Base-by-base conservation (phyloP, 2,888 invertebrate species). In the Notocelia uddmanniana region DNA sequence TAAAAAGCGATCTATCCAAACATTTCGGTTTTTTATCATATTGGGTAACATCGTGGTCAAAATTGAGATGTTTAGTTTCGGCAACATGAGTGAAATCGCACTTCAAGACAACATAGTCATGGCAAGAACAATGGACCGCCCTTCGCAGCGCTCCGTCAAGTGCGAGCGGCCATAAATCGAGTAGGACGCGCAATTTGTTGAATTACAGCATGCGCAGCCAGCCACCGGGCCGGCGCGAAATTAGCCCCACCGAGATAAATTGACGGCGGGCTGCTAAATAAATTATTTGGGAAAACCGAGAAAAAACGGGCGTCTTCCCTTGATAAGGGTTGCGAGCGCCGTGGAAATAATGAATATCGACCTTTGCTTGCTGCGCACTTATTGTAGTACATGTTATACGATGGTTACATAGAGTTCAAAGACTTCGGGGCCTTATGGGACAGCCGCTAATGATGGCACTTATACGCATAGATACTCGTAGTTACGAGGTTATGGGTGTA, bases 261-360 rank as follows among this genome's bases (percentile, higher is more conserved):
- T 92, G 93, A 92, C 88, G 92, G 89, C 89, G 84, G 89, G 78
- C 90, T 87, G 92, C 92, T 92, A 93, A 93, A 93, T 93, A 93
- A 93, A 93, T 93, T 93, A 93, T 93, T 93, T 92, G 93, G 93
- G 93, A 93, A 93, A 93, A 93, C 92, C 93, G 91, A 91, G 92
- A 92, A 93, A 93, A 93, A 93, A 92, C 91, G 88, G 86, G 88
- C 92, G 87, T 92, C 92, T 93, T 93, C 86, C 85, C 89, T 92
- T 93, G 93, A 93, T 93, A 93, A 93, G 93, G 93, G 93, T 93
- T 92, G 91, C 85, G 88, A 83, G 86, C 80, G 81, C 85, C 83
- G 83, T 85, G 83, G 86, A 87, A 85, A 89, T 92, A 92, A 92
- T 90, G 90, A 92, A 91, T 90, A 92, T 91, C 88, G 90, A 89